These are phyloP conservation scores for Netelia melanura DNA, from an alignment of 2,888 invertebrate genomes.

Conservation along the genomic window DNA sequence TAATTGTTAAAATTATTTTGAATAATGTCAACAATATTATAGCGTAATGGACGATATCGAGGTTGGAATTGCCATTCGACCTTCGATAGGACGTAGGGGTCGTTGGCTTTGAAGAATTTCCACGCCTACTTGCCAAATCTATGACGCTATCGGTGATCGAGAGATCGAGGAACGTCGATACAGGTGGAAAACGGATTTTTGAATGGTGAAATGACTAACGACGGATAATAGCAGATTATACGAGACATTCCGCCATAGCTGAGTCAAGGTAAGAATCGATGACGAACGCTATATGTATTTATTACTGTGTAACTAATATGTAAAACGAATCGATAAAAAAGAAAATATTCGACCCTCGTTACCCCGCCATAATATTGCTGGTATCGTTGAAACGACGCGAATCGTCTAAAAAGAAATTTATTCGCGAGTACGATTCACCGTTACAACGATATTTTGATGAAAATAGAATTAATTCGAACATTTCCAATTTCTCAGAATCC, in stretches of 20 bases:
- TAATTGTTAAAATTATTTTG: too few relatives aligned
- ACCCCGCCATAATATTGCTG: neutral
- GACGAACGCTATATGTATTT: neutral
- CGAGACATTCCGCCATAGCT: constrained; percentile 31
- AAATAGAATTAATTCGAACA: neutral
- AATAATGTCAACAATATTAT: too few relatives aligned
- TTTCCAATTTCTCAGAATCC: constrained; percentile 13
- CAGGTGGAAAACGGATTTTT: constrained; percentile 13
- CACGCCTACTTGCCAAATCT: neutral
- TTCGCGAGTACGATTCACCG: neutral
- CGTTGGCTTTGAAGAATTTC: neutral
- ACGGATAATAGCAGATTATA: neutral
- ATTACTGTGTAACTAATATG: too few relatives aligned
- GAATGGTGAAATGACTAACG: constrained; percentile 44
- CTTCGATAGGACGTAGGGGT: too few relatives aligned
- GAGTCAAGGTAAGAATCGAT: constrained; percentile 18
- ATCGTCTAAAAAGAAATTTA: neutral
- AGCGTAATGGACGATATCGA: too few relatives aligned
- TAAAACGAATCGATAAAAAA: neutral
- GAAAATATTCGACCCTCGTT: neutral
- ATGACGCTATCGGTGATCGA: neutral
- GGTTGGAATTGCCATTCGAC: too few relatives aligned
- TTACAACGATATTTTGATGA: neutral
- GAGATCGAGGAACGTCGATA: neutral
- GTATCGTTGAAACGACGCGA: neutral